Evolutionary conservation across 2,888 invertebrate species (phyloP).

Genomic region (Dichetophora obliterata): DNA sequence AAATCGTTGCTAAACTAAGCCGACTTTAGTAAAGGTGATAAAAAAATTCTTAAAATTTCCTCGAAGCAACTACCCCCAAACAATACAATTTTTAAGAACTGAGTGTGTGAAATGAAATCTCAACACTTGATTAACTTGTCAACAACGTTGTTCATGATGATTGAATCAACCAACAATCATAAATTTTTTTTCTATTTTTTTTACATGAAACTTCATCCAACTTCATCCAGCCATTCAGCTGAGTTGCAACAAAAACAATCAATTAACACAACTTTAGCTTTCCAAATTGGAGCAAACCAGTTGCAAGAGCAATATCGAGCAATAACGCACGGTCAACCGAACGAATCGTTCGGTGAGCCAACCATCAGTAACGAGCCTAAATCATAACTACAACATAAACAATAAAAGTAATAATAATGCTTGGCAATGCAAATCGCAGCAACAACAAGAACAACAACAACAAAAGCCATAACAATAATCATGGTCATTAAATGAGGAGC

Average conservation of each 20-base stretch:
- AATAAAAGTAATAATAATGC: slow-evolving; percentile 49
- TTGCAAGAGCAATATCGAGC: background rate
- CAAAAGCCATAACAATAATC: slow-evolving; percentile 30
- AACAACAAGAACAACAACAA: slow-evolving; percentile 27
- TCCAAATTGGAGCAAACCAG: slow-evolving; percentile 9
- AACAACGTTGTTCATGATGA: background rate
- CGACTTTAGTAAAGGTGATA: too few species aligned
- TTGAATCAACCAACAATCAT: background rate
- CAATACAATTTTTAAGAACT: too few species aligned
- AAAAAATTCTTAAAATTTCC: too few species aligned
- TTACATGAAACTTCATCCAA: background rate
- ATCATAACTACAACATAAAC: slow-evolving; percentile 36
- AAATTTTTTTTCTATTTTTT: background rate
- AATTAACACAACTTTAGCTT: slow-evolving; percentile 18
- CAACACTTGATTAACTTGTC: slow-evolving; percentile 20
- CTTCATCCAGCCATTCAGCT: background rate
- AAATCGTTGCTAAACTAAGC: too few species aligned
- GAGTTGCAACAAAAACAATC: background rate
- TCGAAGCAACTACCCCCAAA: too few species aligned
- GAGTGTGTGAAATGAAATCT: background rate
- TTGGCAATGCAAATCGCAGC: slow-evolving; percentile 62
- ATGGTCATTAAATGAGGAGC: slow-evolving; percentile 23
- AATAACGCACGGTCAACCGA: slow-evolving; percentile 24
- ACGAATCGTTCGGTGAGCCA: background rate
- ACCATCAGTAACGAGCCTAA: slow-evolving; percentile 47